A percentile compares a stretch with the other conserved stretches of the same genome.
phyloP scores from a whole-genome alignment of 2,888 invertebrate species.

The Apodemia duryi region DNA sequence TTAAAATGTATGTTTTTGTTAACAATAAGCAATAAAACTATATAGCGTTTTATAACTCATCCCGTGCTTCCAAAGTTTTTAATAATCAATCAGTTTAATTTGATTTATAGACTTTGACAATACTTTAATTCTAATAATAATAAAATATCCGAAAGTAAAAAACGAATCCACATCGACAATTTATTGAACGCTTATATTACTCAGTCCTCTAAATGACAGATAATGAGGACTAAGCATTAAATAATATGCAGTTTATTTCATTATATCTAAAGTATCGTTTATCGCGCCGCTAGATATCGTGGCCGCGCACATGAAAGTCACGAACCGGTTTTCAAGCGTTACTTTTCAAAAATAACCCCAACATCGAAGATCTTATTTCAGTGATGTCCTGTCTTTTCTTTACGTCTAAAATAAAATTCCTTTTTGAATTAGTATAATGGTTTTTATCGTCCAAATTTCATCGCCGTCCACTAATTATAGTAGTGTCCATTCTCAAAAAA shows the following conservation, averaged over 20 bases:
- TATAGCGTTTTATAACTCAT: too few relatives aligned
- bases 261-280: neutral
- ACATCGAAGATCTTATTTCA: slow-evolving; percentile 38
- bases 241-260: slow-evolving; percentile 3
- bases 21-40: too few relatives aligned
- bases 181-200: neutral
- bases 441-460: slow-evolving; percentile 44
- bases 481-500: slow-evolving; percentile 37
- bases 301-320: neutral
- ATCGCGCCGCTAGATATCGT: neutral
- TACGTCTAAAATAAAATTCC: slow-evolving; percentile 42
- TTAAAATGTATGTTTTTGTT: neutral
- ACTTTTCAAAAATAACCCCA: slow-evolving; percentile 34
- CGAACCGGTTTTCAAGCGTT: slow-evolving; percentile 36
- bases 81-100: neutral
- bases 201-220: neutral
- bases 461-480: slow-evolving; percentile 50
- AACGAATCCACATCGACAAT: neutral
- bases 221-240: neutral
- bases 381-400: slow-evolving; percentile 42
- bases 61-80: too few relatives aligned
- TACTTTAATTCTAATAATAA: neutral
- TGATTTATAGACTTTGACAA: neutral
- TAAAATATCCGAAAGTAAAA: neutral
- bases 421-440: slow-evolving; percentile 47